phyloP scores from a whole-genome alignment of 2,797 vertebrate genomes.

The Myripristis jacobus region DNA sequence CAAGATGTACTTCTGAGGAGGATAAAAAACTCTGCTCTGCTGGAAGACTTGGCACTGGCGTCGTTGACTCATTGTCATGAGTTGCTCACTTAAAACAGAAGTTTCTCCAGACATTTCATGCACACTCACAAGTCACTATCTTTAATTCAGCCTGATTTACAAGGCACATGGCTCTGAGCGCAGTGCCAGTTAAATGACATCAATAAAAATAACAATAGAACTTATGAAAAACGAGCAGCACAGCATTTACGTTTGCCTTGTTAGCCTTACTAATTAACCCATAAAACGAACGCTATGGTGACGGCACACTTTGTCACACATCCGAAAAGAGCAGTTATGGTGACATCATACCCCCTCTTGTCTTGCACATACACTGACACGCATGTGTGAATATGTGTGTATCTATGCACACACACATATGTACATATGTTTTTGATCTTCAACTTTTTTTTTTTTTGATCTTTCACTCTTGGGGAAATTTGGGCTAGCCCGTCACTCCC shows the following conservation, averaged over 20 bases:
- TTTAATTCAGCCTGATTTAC: slow-evolving; percentile 54
- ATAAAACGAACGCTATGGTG: slow-evolving; percentile 56
- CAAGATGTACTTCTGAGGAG: slow-evolving; percentile 8
- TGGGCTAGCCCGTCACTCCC: slow-evolving; percentile 22
- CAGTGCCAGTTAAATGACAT: slow-evolving; percentile 60
- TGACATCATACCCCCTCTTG: slow-evolving; percentile 60
- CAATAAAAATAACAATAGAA: slow-evolving; percentile 52
- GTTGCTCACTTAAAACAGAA: slow-evolving; percentile 54
- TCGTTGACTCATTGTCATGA: slow-evolving; percentile 60
- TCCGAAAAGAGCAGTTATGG: slow-evolving; percentile 41
- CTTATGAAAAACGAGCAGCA: slow-evolving; percentile 42
- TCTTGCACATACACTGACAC: slow-evolving; percentile 29
- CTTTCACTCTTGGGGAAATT: slow-evolving; percentile 10
- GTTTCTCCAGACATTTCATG: slow-evolving; percentile 54
- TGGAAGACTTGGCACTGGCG: slow-evolving; percentile 17
- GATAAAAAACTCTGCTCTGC: slow-evolving; percentile 31
- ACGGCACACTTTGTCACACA: slow-evolving; percentile 57
- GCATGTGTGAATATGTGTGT: not conserved
- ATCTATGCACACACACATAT: not conserved
- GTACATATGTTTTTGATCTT: slow-evolving; percentile 37
- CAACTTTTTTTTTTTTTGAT: slow-evolving; percentile 28
- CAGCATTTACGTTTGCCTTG: slow-evolving; percentile 45
- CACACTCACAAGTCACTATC: slow-evolving; percentile 50
- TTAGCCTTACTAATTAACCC: slow-evolving; percentile 59
- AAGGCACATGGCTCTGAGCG: slow-evolving; percentile 47